Percentiles rank a stretch among this genome's conserved stretches.
phyloP scores from a whole-genome alignment of 1,140 invertebrate genomes.

The Calephelis virginiensis region DNA sequence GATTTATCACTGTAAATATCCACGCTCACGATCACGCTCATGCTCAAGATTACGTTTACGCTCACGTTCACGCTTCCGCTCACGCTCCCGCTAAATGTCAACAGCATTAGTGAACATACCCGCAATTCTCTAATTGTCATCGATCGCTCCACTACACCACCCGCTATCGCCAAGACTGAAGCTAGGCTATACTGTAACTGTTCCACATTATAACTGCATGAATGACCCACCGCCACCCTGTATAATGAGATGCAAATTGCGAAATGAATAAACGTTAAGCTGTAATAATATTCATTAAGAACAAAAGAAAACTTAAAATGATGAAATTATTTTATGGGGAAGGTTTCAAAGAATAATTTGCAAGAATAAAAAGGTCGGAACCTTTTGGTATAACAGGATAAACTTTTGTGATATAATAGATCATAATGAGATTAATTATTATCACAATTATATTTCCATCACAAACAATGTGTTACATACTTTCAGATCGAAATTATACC shows the following conservation, averaged over 20 bases:
- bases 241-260: slow-evolving; percentile 15
- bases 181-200: neutral
- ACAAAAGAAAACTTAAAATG: slow-evolving; percentile 18
- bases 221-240: slow-evolving; percentile 5
- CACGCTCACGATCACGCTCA: too few relatives aligned
- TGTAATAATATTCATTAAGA: slow-evolving; percentile 15
- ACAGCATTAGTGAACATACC: too few relatives aligned
- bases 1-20: too few relatives aligned
- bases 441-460: too few relatives aligned
- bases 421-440: too few relatives aligned
- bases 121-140: neutral
- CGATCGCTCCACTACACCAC: neutral
- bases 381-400: neutral
- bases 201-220: slow-evolving; percentile 14
- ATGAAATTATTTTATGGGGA: neutral
- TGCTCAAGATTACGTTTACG: too few relatives aligned
- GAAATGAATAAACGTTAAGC: slow-evolving; percentile 9
- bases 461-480: too few relatives aligned
- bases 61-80: too few relatives aligned
- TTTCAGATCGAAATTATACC: too few relatives aligned
- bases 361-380: neutral
- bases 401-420: too few relatives aligned
- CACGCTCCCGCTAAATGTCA: too few relatives aligned
- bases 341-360: neutral
- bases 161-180: neutral